Evolutionary conservation across 2,888 invertebrate species (phyloP).

Genomic region (Orthosia gracilis): DNA sequence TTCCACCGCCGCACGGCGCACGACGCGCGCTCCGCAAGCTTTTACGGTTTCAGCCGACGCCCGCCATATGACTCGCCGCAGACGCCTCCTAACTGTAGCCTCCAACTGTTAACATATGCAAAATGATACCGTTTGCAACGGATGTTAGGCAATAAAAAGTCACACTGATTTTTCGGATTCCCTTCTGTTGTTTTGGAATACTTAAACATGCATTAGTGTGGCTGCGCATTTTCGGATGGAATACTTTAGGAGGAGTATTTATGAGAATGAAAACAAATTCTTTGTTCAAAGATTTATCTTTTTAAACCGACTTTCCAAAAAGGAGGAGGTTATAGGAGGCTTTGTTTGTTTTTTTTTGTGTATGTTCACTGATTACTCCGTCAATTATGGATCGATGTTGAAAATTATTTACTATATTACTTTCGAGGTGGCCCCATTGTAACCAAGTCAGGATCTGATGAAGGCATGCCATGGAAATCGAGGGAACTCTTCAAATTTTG

Average conservation of each 20-base stretch:
- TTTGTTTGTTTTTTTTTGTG: no score
- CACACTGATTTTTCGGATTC: constrained; percentile 44
- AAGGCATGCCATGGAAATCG: no score
- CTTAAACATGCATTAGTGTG: background rate
- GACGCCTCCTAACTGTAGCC: constrained; percentile 69
- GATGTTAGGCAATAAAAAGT: constrained; percentile 33
- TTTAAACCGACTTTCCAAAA: no score
- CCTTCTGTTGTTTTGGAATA: constrained; percentile 15
- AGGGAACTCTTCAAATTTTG: no score
- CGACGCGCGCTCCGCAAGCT: constrained; percentile 77
- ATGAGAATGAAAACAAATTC: background rate
- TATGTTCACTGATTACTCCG: no score
- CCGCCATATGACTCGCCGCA: constrained; percentile 83
- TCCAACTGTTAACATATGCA: constrained; percentile 61
- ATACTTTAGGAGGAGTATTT: background rate
- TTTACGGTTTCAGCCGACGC: constrained; percentile 87
- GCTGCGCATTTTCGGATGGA: background rate
- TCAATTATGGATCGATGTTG: no score
- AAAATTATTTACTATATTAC: no score
- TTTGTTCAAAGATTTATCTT: no score
- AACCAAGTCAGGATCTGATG: no score
- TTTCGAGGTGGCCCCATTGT: no score
- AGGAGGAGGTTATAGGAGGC: no score
- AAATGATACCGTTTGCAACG: constrained; percentile 39
- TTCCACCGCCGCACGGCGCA: constrained; percentile 46